These are phyloP conservation scores for Agrotis exclamationis DNA, from an alignment of 2,888 invertebrate genomes.

Conservation along the genomic window DNA sequence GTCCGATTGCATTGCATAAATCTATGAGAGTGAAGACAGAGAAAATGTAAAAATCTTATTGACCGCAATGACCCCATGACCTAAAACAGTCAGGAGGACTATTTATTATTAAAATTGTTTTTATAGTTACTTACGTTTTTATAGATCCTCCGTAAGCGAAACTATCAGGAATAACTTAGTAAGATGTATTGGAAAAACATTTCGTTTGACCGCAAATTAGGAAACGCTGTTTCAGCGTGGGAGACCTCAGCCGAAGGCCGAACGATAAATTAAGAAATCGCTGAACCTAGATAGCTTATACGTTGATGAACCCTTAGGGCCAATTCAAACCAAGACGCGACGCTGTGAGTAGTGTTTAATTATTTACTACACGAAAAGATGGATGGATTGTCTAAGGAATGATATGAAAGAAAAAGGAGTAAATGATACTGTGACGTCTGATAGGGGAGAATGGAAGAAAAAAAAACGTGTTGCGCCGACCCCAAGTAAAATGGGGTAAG, in stretches of 20 bases:
- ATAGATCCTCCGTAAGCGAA: background rate
- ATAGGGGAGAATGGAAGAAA: no score
- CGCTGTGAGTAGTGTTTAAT: no score
- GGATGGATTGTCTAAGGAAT: no score
- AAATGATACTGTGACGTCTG: no score
- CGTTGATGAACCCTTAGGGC: background rate
- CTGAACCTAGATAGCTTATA: conserved; percentile 4
- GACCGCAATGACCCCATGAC: background rate
- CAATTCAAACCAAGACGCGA: no score
- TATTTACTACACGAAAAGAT: no score
- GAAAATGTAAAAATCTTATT: background rate
- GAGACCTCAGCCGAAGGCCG: conserved; percentile 5
- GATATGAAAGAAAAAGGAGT: no score
- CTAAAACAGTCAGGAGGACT: no score
- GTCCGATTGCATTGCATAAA: background rate
- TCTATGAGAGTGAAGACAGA: background rate
- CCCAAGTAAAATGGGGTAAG: no score
- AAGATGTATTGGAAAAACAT: conserved; percentile 24
- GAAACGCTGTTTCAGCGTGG: conserved; percentile 18
- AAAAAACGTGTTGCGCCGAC: no score
- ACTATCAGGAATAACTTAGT: conserved; percentile 5
- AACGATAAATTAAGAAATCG: conserved; percentile 25
- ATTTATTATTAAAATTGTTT: no score
- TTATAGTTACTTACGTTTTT: background rate
- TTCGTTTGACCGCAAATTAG: conserved; percentile 24